Evolutionary conservation across 2,113 vertebrate species (phyloP), one percentile per base, ranked within the genome.

Genomic region (Hydrolagus affinis): DNA sequence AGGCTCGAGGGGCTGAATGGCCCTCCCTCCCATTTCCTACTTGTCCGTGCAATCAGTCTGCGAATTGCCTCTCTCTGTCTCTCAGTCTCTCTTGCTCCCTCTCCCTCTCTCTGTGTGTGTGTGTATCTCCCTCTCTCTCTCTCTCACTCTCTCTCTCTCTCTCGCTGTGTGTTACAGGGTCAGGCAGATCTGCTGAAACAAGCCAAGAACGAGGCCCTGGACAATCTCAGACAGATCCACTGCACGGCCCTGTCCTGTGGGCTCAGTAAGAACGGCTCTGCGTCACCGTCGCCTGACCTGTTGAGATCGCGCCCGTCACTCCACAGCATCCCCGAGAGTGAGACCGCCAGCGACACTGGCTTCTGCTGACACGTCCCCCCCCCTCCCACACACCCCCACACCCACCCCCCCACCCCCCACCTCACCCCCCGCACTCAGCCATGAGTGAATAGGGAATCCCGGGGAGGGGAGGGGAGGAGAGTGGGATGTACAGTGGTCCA

Each of bases 181-280:
- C 96, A 97, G 88, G 96, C 95, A 0, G 96, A 97, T 85, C 92
- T 97, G 86, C 92, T 97, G 87, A 97, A 96, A 87, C 96, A 96
- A 0, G 96, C 96, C 71, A 97, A 96, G 90, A 93, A 91, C 0
- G 96, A 97, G 88, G 94, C 95, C 0, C 87, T 96, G 90, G 96
- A 97, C 91, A 96, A 94, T 0, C 89, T 96, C 86, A 94, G 95
- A 87, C 96, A 97, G 93, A 96, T 97, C 89, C 95, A 97, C 91
- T 96, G 94, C 1, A 95, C 96, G 0, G 95, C 95, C 66, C 96
- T 96, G 90, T 95, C 96, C 28, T 96, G 95, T 0, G 96, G 96
- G 78, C 93, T 97, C 9, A 95, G 93, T 87, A 94, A 96, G 89
- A 95, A 95, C 0, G 93, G 94, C 77, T 91, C 93, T 0, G 89